Evolutionary conservation across 2,113 vertebrate species (phyloP), one percentile per base, ranked within the genome.

Genomic region (Apodemus sylvaticus): DNA sequence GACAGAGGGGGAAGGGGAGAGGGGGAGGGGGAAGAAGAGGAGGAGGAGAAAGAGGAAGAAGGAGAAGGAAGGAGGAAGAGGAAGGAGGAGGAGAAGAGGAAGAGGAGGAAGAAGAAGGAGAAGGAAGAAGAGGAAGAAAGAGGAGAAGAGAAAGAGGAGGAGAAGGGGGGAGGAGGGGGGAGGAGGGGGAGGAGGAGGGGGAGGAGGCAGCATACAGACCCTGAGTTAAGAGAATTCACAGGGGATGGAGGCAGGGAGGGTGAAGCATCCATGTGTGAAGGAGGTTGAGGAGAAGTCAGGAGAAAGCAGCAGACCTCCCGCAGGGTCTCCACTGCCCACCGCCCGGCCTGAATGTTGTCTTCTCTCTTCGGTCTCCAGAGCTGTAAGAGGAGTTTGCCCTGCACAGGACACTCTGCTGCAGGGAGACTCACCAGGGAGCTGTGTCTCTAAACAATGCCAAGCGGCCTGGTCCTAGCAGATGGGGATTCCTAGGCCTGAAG

Each of bases 181-280:
- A n/a, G n/a, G n/a, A n/a, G n/a, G n/a, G n/a, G n/a, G 6, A 1
- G 6, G 24, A 6, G 7, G 6, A 36, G 14, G 6, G 20, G 16
- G 6, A 24, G 17, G 6, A 0, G 16, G 58, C 2, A 5, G 58
- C 85, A n/a, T 20, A n/a, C 48, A 53, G 34, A 55, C 11, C 19
- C 34, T 17, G 34, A 17, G 48, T 53, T 26, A 73, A 6, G 66
- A 36, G 68, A 73, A 58, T 39, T 36, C 34, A 71, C 36, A 2
- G 19, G 31, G 22, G 34, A 24, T 22, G 8, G 60, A 20, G 39
- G 24, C 16, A 4, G 78, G 60, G 11, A 1, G 26, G 12, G 6
- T 1, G 36, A 7, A 0, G 20, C 0, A 1, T 7, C 78, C 20
- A 4, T 55, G 48, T 13, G 29, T 64, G 20, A 7, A 26, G 42